Conservation (phyloP, 2,888 invertebrate species). For the Limenitis camilla region DNA sequence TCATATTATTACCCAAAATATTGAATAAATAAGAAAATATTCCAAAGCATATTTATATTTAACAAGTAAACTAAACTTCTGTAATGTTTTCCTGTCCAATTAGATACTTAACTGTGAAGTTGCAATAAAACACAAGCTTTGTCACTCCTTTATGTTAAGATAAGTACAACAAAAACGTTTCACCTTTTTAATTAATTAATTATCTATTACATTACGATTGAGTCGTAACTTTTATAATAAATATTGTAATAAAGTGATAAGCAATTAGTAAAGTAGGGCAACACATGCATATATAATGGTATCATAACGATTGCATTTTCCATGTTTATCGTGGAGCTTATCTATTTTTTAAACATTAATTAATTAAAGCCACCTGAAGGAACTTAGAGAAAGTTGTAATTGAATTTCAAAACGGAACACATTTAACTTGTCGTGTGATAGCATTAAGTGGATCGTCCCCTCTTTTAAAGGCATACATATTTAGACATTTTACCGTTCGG, state of each 20-base stretch:
- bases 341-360: conserved; percentile 18
- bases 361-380: conserved; percentile 22
- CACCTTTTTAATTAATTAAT: background rate
- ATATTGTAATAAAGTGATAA: conserved; percentile 9
- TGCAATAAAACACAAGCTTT: no score
- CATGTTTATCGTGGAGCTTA: conserved; percentile 16
- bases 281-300: conserved; percentile 7
- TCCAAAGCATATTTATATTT: no score
- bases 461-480: conserved; percentile 50
- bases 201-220: background rate
- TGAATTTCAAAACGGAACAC: conserved; percentile 29
- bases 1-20: no score
- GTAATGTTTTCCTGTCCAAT: no score
- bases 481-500: conserved; percentile 53
- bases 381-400: conserved; percentile 25
- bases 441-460: conserved; percentile 42
- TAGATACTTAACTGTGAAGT: no score
- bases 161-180: background rate
- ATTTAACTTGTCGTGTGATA: conserved; percentile 28
- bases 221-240: conserved; percentile 1
- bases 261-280: conserved; percentile 18
- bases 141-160: no score
- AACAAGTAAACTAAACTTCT: no score
- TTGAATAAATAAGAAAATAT: no score
- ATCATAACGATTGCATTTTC: conserved; percentile 16